These are phyloP conservation scores for Leptura quadrifasciata DNA, from an alignment of 2,888 invertebrate species.

Conservation along the genomic window DNA sequence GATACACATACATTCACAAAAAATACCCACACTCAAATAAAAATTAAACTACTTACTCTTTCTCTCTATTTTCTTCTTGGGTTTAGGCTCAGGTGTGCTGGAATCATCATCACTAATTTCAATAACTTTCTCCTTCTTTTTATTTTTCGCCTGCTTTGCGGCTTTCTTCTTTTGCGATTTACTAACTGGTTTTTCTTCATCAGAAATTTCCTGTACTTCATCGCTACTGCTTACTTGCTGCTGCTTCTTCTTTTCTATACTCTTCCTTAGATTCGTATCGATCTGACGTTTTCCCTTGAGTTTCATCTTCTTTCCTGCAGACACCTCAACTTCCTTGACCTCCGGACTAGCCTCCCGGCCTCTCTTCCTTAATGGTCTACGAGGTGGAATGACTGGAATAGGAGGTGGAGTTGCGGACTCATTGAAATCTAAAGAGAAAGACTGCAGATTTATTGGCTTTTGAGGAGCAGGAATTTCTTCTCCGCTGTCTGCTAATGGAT, in stretches of 20 bases:
- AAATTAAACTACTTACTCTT: constrained; percentile 25
- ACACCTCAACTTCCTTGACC: constrained; percentile 50
- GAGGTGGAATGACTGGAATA: constrained; percentile 52
- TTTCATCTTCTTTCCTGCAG: constrained; percentile 61
- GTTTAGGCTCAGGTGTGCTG: constrained; percentile 40
- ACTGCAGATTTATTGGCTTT: constrained; percentile 54
- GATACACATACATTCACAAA: no score
- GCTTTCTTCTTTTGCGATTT: constrained; percentile 47
- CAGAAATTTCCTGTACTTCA: constrained; percentile 69
- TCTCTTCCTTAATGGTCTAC: constrained; percentile 63
- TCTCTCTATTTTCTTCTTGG: constrained; percentile 23
- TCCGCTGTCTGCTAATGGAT: constrained; percentile 69
- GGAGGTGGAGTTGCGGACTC: constrained; percentile 59
- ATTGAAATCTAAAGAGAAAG: constrained; percentile 66
- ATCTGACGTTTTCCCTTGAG: constrained; percentile 66
- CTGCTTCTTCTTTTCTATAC: constrained; percentile 76
- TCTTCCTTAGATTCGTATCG: constrained; percentile 68
- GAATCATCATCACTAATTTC: constrained; percentile 48
- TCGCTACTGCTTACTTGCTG: constrained; percentile 73
- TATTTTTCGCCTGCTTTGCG: constrained; percentile 59
- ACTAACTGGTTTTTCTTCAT: constrained; percentile 54
- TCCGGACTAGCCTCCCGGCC: constrained; percentile 60
- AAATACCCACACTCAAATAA: neutral
- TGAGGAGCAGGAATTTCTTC: constrained; percentile 68
- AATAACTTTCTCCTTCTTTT: constrained; percentile 29